These are phyloP conservation scores for Hermaeophaga mercurialis DNA, from an alignment of 2,888 invertebrate genomes.

Conservation along the genomic window DNA sequence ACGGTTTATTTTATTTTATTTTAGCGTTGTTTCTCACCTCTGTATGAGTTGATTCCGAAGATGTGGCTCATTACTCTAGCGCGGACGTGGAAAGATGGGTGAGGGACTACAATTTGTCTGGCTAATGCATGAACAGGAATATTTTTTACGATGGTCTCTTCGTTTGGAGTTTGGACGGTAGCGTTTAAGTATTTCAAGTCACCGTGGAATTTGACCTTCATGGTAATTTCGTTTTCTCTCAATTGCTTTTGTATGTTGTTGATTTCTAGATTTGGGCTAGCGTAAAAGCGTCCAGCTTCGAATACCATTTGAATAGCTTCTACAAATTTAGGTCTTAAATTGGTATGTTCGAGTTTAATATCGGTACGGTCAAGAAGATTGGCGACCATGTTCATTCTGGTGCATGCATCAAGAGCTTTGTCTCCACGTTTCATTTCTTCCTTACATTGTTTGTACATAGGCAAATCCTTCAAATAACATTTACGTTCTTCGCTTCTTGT, in stretches of 20 bases:
- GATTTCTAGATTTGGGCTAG: constrained; percentile 59
- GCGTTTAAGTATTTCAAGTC: constrained; percentile 59
- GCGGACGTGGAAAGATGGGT: constrained; percentile 57
- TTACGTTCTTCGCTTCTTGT: constrained; percentile 60
- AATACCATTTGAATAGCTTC: constrained; percentile 60
- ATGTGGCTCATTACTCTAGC: constrained; percentile 49
- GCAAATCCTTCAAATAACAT: constrained; percentile 59
- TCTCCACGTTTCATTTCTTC: constrained; percentile 63
- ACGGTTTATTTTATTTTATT: neutral
- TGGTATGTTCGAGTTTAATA: constrained; percentile 60
- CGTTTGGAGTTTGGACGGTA: constrained; percentile 57
- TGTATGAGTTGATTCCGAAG: constrained; percentile 56
- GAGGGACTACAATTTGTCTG: constrained; percentile 56
- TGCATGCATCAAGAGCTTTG: constrained; percentile 64
- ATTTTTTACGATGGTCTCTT: constrained; percentile 55
- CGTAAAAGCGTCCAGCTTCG: constrained; percentile 56
- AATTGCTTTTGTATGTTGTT: constrained; percentile 49
- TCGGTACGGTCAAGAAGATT: constrained; percentile 62
- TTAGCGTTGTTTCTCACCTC: constrained; percentile 58
- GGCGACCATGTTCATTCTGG: constrained; percentile 61
- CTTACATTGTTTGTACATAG: constrained; percentile 59
- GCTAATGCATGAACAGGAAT: constrained; percentile 56
- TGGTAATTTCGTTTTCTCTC: constrained; percentile 59
- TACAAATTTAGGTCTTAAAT: constrained; percentile 57
- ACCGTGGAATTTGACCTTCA: constrained; percentile 59